Conservation (phyloP, 1,140 invertebrate species). For the Drosophila rufa region DNA sequence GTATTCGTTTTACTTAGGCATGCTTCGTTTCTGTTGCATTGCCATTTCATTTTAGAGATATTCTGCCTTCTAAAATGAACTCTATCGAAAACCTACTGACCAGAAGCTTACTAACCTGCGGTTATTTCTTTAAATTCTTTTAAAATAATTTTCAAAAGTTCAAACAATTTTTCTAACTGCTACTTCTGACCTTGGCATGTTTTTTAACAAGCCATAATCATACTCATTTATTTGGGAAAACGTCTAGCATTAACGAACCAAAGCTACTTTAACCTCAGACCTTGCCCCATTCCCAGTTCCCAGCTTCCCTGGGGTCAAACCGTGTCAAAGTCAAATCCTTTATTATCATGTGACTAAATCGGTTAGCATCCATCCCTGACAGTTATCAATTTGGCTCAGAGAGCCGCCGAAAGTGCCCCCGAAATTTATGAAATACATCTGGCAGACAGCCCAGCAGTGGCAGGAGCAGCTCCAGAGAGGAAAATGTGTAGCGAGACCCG, state of each 20-base stretch:
- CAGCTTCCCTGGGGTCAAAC: constrained; percentile 23
- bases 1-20: no score
- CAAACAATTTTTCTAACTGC: no score
- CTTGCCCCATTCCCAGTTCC: not conserved
- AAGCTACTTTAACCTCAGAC: constrained; percentile 1
- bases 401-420: constrained; percentile 34
- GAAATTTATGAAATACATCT: constrained; percentile 58
- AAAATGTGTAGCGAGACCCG: constrained; percentile 31
- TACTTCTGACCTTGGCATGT: no score
- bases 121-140: no score
- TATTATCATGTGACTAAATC: constrained; percentile 37
- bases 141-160: no score
- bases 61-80: no score
- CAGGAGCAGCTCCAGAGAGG: constrained; percentile 10
- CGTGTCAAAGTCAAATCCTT: constrained; percentile 44
- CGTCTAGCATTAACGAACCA: not conserved
- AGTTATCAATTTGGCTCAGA: constrained; percentile 46
- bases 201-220: not conserved
- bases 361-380: constrained; percentile 27
- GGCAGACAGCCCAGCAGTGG: constrained; percentile 37
- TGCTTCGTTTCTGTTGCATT: no score
- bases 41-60: no score
- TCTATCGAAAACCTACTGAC: no score
- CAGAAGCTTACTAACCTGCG: no score
- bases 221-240: not conserved